These are phyloP conservation scores for Aptenodytes forsteri DNA, from an alignment of 2,113 vertebrate genomes.

Conservation along the genomic window DNA sequence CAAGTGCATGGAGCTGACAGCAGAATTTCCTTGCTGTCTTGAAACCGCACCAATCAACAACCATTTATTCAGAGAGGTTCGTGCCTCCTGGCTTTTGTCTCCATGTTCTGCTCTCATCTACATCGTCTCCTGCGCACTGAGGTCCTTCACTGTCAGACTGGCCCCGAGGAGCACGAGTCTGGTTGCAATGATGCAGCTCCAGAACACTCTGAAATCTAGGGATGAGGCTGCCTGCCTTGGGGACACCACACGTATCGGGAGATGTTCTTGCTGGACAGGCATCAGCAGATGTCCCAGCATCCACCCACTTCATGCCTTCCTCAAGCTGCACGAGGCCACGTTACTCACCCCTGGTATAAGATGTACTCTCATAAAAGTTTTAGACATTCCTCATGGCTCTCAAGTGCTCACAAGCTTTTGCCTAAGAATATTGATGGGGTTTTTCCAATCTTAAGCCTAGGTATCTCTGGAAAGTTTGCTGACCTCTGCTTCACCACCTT, in stretches of 20 bases:
- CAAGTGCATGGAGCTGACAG: not conserved
- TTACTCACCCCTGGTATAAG: not conserved
- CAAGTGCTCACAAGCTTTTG: not conserved
- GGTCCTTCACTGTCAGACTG: not conserved
- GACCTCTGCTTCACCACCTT: not conserved
- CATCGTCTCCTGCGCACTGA: not conserved
- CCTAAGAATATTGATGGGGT: not conserved
- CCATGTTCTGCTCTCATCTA: not conserved
- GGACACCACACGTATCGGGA: not conserved
- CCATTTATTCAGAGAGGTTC: not conserved
- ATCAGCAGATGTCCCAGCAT: not conserved
- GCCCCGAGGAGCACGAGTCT: not conserved
- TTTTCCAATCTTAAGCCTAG: not conserved
- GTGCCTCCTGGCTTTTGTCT: not conserved
- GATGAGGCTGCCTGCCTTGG: not conserved
- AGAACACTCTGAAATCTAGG: not conserved
- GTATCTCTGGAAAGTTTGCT: not conserved
- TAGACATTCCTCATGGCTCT: not conserved
- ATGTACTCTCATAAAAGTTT: not conserved
- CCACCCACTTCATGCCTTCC: not conserved
- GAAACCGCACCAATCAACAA: not conserved
- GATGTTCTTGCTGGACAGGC: not conserved
- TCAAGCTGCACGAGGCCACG: not conserved
- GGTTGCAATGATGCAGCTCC: not conserved
- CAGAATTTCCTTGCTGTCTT: not conserved